These are phyloP conservation scores for Carassius carassius DNA, from an alignment of 2,113 vertebrate genomes.

Conservation along the genomic window DNA sequence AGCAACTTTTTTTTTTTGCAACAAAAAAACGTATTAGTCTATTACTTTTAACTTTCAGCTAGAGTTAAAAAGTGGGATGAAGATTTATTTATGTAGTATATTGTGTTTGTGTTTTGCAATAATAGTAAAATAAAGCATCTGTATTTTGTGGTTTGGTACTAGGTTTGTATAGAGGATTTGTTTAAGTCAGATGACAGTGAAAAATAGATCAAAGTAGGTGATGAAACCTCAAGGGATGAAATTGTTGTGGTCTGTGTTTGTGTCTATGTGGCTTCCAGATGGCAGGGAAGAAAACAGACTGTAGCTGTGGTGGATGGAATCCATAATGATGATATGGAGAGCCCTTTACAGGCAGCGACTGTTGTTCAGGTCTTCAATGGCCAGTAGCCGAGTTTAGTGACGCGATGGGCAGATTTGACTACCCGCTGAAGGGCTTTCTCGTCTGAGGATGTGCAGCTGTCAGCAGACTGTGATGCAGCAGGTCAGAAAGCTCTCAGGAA, in stretches of 20 bases:
- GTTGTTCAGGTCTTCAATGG: not conserved
- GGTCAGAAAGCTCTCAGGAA: slow-evolving; percentile 12
- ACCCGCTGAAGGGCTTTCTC: slow-evolving; percentile 30
- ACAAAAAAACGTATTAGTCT: not conserved
- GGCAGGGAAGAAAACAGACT: slow-evolving; percentile 30
- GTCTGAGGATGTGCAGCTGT: slow-evolving; percentile 36
- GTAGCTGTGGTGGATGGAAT: slow-evolving; percentile 21
- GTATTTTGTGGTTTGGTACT: not conserved
- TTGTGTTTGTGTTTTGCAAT: not conserved
- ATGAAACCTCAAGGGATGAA: slow-evolving; percentile 15
- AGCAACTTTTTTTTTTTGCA: not conserved
- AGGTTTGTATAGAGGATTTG: not conserved
- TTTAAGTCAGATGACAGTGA: slow-evolving; percentile 5
- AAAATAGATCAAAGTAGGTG: slow-evolving; percentile 12
- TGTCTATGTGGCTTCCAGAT: slow-evolving; percentile 27
- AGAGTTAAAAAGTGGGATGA: slow-evolving; percentile 3
- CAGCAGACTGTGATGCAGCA: slow-evolving; percentile 39
- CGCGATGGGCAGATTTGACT: slow-evolving; percentile 1
- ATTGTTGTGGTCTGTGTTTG: not conserved
- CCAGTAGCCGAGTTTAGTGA: slow-evolving; percentile 9
- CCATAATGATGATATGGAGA: slow-evolving; percentile 35
- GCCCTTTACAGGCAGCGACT: not conserved
- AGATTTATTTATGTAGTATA: not conserved
- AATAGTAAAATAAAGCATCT: not conserved
- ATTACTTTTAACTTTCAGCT: not conserved